Percentiles rank a stretch among this genome's conserved stretches.
These are phyloP conservation scores for Macrosoma leucophasiata DNA, from an alignment of 2,888 invertebrate species.

Conservation along the genomic window DNA sequence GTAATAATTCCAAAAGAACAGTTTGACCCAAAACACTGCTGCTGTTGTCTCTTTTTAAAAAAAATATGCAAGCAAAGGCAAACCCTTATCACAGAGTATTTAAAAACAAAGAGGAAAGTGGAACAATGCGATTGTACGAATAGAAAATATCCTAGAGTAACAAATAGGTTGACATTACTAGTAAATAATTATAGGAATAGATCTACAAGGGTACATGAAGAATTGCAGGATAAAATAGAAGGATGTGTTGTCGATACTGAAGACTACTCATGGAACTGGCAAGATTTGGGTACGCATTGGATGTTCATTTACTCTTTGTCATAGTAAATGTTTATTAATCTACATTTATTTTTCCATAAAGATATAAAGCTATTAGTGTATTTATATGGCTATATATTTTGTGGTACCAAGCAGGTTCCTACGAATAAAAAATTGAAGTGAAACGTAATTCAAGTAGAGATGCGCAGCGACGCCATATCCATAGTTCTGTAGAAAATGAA, in stretches of 20 bases:
- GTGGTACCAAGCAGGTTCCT: constrained; percentile 1
- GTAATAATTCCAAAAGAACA: constrained; percentile 4
- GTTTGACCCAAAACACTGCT: constrained; percentile 37
- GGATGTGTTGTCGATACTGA: constrained; percentile 5
- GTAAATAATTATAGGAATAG: constrained; percentile 37
- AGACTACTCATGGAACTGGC: too few relatives aligned
- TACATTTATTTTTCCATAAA: too few relatives aligned
- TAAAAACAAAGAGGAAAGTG: constrained; percentile 28
- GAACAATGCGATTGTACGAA: constrained; percentile 41
- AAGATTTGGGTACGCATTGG: too few relatives aligned
- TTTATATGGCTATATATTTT: too few relatives aligned
- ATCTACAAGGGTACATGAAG: constrained; percentile 29
- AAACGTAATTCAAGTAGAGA: too few relatives aligned
- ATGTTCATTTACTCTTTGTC: too few relatives aligned
- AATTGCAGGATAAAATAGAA: constrained; percentile 31
- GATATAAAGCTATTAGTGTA: constrained; percentile 9
- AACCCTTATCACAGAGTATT: constrained; percentile 49
- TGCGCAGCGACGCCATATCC: too few relatives aligned
- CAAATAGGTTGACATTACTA: constrained; percentile 47
- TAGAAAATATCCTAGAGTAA: constrained; percentile 38
- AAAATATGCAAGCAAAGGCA: constrained; percentile 42
- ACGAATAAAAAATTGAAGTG: not conserved
- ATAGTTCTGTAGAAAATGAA: too few relatives aligned
- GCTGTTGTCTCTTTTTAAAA: constrained; percentile 46
- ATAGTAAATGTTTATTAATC: too few relatives aligned